These are phyloP conservation scores for Alectoris magna DNA, from an alignment of 2,797 vertebrate genomes.

Conservation along the genomic window DNA sequence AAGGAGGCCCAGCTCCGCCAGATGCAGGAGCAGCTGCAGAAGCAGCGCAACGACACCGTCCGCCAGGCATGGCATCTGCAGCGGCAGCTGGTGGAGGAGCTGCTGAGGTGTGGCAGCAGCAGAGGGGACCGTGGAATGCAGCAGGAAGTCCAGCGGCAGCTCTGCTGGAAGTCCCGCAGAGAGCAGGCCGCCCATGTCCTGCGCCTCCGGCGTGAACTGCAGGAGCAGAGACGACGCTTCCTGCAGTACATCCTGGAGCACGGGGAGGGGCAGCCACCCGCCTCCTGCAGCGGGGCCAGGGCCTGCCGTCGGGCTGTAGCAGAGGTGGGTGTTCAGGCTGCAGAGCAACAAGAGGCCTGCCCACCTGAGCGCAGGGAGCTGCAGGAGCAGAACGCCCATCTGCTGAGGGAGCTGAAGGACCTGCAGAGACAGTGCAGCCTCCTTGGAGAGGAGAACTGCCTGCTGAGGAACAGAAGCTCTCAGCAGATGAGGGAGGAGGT, in stretches of 20 bases:
- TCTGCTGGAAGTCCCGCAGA: too few relatives aligned
- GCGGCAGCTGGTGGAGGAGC: constrained; percentile 74
- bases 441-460: constrained; percentile 86
- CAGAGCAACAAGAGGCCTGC: neutral
- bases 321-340: neutral
- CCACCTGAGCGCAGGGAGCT: neutral
- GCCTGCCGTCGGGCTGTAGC: too few relatives aligned
- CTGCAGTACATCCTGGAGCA: too few relatives aligned
- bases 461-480: constrained; percentile 85
- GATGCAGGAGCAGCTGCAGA: too few relatives aligned
- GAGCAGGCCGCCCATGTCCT: too few relatives aligned
- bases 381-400: constrained; percentile 54
- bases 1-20: too few relatives aligned
- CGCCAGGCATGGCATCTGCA: constrained; percentile 69
- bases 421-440: constrained; percentile 83
- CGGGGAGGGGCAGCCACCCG: too few relatives aligned
- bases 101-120: constrained; percentile 30
- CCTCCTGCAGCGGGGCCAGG: too few relatives aligned
- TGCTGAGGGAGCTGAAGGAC: constrained; percentile 81
- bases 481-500: constrained; percentile 87
- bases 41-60: constrained; percentile 58
- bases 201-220: too few relatives aligned
- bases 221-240: too few relatives aligned
- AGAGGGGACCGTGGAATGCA: constrained; percentile 7
- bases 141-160: neutral